Conservation (phyloP, 2,113 vertebrate species). For the Mormyrus lacerda region DNA sequence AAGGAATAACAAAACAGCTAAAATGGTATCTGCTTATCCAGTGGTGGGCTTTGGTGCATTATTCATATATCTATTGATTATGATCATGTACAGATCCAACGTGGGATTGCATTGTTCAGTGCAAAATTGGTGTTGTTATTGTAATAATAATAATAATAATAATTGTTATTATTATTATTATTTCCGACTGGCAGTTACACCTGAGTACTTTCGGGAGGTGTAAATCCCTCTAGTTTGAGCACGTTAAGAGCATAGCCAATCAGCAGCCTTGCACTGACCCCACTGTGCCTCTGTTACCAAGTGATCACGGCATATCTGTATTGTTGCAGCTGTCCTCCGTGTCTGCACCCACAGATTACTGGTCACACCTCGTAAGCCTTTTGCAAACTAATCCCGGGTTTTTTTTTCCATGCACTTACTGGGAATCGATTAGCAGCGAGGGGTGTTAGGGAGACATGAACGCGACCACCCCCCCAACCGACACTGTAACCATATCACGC, state of each 20-base stretch:
- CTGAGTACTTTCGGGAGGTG: background rate
- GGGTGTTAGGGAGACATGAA: constrained; percentile 15
- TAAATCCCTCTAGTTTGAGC: background rate
- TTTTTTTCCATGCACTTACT: constrained; percentile 31
- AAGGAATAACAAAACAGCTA: background rate
- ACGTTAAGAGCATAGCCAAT: background rate
- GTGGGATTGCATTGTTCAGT: background rate
- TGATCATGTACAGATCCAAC: background rate
- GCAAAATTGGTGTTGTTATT: background rate
- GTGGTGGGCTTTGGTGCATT: background rate
- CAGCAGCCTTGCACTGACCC: background rate
- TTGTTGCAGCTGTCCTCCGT: constrained; percentile 31
- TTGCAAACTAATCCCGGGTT: constrained; percentile 42
- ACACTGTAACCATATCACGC: constrained; percentile 7
- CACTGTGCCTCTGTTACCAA: background rate
- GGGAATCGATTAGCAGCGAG: constrained; percentile 39
- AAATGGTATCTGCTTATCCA: background rate
- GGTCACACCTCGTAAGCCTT: constrained; percentile 44
- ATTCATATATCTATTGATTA: background rate
- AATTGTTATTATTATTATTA: background rate
- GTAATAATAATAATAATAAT: background rate
- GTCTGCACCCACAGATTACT: constrained; percentile 37
- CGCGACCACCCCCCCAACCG: constrained; percentile 5
- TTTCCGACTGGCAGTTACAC: background rate
- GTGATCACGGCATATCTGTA: constrained; percentile 30